These are phyloP conservation scores for Agriopis leucophaearia DNA, from an alignment of 2,888 invertebrate species.

Conservation along the genomic window DNA sequence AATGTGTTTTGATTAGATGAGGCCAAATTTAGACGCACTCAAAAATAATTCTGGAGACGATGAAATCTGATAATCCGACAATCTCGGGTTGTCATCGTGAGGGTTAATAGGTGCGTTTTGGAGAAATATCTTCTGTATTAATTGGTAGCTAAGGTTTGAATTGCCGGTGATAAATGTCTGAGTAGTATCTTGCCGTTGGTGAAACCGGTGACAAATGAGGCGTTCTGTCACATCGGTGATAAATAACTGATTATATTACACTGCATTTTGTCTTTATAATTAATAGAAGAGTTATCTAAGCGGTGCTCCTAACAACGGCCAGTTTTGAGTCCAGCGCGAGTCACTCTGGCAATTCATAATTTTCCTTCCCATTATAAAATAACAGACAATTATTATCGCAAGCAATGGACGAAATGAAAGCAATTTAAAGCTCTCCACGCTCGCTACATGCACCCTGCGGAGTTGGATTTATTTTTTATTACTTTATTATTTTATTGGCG, in stretches of 20 bases:
- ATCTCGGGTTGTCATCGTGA: conserved; percentile 79
- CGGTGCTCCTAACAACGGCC: conserved; percentile 60
- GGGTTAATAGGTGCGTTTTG: conserved; percentile 63
- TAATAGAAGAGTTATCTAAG: conserved; percentile 79
- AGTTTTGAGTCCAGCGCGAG: conserved; percentile 61
- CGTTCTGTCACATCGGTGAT: conserved; percentile 80
- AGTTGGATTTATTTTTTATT: conserved; percentile 72
- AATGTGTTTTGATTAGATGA: conserved; percentile 50
- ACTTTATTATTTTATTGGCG: conserved; percentile 80
- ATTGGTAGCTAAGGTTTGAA: conserved; percentile 63
- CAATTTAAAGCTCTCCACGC: conserved; percentile 66
- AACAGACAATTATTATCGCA: conserved; percentile 63
- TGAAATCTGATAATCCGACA: conserved; percentile 78
- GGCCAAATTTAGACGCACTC: conserved; percentile 57
- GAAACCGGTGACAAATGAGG: conserved; percentile 83
- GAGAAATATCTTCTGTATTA: conserved; percentile 63
- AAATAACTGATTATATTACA: conserved; percentile 86
- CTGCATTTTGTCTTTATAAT: conserved; percentile 81
- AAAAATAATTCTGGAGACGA: conserved; percentile 75
- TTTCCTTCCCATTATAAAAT: conserved; percentile 62
- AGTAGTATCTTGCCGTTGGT: conserved; percentile 76
- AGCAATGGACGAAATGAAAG: conserved; percentile 66
- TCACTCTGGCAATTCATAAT: conserved; percentile 64
- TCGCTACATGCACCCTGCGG: conserved; percentile 67
- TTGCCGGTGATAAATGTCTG: conserved; percentile 73